phyloP scores from a whole-genome alignment of 1,140 invertebrate genomes.

The Berghia stephanieae region DNA sequence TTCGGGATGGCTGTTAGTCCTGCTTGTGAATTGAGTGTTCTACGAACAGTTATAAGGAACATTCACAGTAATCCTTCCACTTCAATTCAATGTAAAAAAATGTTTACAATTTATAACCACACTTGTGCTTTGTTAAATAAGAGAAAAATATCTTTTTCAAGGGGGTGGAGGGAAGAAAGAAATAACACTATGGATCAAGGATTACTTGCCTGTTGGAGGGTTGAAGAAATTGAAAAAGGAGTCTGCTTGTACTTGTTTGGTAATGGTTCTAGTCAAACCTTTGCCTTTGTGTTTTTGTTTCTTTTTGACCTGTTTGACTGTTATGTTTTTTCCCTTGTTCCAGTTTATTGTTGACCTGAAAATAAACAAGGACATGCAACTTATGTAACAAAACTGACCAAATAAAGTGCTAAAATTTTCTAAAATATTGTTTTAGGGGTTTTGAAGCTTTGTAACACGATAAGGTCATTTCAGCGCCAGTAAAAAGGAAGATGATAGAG shows the following conservation, averaged over 20 bases:
- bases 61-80: no score
- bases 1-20: no score
- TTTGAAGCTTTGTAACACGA: no score
- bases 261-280: constrained; percentile 90
- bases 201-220: constrained; percentile 77
- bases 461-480: no score
- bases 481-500: no score
- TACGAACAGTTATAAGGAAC: no score
- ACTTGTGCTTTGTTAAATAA: not conserved
- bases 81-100: no score
- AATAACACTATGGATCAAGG: not conserved
- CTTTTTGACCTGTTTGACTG: constrained; percentile 95
- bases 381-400: no score
- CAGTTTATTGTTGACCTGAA: constrained; percentile 84
- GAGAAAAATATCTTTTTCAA: not conserved
- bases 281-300: constrained; percentile 98
- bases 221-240: constrained; percentile 99
- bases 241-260: constrained; percentile 84
- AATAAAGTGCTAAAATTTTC: no score
- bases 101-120: not conserved
- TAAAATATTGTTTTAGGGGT: no score
- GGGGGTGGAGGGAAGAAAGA: not conserved
- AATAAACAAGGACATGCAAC: no score
- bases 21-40: no score
- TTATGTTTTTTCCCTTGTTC: constrained; percentile 97